Conservation (phyloP, 2,113 vertebrate species). For the Mugil cephalus region DNA sequence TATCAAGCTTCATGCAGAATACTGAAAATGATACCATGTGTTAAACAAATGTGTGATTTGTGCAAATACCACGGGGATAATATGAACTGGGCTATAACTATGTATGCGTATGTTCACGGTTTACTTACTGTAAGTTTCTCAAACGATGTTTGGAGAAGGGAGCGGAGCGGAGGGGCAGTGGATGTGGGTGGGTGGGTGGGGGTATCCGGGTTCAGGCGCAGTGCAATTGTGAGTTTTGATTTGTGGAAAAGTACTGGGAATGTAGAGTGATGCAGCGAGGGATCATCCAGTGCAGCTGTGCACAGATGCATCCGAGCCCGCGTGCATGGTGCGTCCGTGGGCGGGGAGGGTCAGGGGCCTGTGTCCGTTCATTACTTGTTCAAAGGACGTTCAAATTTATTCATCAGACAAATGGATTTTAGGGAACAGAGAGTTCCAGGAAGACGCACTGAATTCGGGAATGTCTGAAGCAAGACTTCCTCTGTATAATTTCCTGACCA, state of each 20-base stretch:
- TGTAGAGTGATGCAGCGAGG: constrained; percentile 21
- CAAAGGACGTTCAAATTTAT: constrained; percentile 13
- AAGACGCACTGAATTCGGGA: constrained; percentile 12
- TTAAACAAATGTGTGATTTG: neutral
- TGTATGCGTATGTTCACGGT: neutral
- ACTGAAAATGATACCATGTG: neutral
- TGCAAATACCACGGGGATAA: neutral
- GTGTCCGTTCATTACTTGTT: neutral
- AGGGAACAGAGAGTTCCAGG: neutral
- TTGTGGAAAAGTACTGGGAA: constrained; percentile 79
- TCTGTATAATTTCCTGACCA: constrained; percentile 14
- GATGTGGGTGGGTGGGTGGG: constrained; percentile 5
- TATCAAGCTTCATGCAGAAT: too few relatives aligned
- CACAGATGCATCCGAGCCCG: neutral
- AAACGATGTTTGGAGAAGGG: constrained; percentile 45
- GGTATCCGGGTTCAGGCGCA: constrained; percentile 47
- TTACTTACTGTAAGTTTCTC: constrained; percentile 33
- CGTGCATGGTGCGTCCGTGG: constrained; percentile 1
- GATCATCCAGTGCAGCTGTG: constrained; percentile 26
- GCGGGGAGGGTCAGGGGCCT: neutral
- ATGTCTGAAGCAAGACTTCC: constrained; percentile 25
- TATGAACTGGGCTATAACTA: neutral
- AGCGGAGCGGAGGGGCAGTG: too few relatives aligned
- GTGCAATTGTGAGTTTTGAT: constrained; percentile 62
- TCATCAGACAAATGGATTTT: constrained; percentile 13